phyloP scores from a whole-genome alignment of 64 coral and sea anemone species.

The Hydrozoanthus tunicans region DNA sequence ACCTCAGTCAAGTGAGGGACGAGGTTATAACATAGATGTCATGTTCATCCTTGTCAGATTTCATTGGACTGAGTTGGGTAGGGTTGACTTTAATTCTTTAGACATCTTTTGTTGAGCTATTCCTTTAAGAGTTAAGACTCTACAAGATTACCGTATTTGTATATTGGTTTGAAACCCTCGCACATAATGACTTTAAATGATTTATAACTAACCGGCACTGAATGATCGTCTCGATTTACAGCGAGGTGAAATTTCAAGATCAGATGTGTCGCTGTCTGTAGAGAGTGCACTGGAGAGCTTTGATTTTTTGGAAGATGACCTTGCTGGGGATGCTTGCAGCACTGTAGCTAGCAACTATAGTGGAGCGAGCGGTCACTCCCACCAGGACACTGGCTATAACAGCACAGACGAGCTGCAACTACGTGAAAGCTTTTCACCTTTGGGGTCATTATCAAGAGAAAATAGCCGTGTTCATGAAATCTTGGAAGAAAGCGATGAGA shows the following conservation, averaged over 20 bases:
- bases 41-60: too few species aligned
- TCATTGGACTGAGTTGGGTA: too few species aligned
- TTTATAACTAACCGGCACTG: too few species aligned
- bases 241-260: constrained; percentile 79
- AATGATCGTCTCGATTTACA: background rate
- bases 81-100: too few species aligned
- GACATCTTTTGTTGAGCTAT: too few species aligned
- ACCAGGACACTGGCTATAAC: constrained; percentile 87
- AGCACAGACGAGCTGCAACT: constrained; percentile 78
- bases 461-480: background rate
- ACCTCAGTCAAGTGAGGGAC: too few species aligned
- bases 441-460: background rate
- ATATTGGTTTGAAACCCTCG: too few species aligned
- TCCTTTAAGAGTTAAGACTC: too few species aligned
- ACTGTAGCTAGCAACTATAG: constrained; percentile 70
- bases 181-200: too few species aligned
- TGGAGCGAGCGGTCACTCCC: constrained; percentile 68
- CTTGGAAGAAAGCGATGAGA: constrained; percentile 40
- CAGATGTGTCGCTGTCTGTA: constrained; percentile 84
- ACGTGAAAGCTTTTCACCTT: constrained; percentile 20
- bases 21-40: too few species aligned
- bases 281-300: constrained; percentile 94
- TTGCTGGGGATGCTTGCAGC: constrained; percentile 62
- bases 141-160: too few species aligned
- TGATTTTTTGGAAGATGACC: constrained; percentile 87